Evolutionary conservation across 2,888 invertebrate species (phyloP), one percentile per base, ranked within the genome.

Genomic region (Peribatodes rhomboidaria): DNA sequence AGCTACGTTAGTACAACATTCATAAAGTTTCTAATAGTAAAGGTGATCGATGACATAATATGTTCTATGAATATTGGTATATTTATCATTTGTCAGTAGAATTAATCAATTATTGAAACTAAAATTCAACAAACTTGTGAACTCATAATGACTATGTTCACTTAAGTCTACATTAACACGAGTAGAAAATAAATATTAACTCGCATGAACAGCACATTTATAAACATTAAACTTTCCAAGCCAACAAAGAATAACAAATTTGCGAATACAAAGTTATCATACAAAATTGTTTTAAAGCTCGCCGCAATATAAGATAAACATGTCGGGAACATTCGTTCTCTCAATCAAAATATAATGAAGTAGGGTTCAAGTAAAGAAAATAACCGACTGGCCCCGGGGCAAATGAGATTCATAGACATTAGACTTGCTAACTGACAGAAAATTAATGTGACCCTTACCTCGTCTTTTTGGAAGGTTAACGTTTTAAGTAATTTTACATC

Each of bases 261-360:
- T 7, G 0, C 57, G 31, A 50, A 49, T 59, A 60, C 42, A 47
- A 59, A 54, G 49, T 59, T 54, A 59, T 54, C 33, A 49, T 52
- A 65, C 56, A 50, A 67, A 68, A 65, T 61, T 72, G 70, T 67
- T 68, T 68, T 68, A 67, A 44, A 61, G 47, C 69, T 37, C 67
- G 61, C 68, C 70, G 64, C 65, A 53, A 65, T 72, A 71, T 69
- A 80, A 72, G 72, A 78, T 73, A 81, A 79, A 84, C 80, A 83
- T 81, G 86, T 85, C 84, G 72, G 64, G 64, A 82, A 78, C 87
- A 86, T 79, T 81, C 81, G 80, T 82, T 81, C 80, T 83, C 72
- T 79, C 75, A 81, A 86, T 86, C 83, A 83, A 78, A 85, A 81
- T 79, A 78, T 82, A 83, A 82, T 79, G 76, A 81, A 78, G 74